These are phyloP conservation scores for Bubo bubo DNA, from an alignment of 2,113 vertebrate genomes.

Conservation along the genomic window DNA sequence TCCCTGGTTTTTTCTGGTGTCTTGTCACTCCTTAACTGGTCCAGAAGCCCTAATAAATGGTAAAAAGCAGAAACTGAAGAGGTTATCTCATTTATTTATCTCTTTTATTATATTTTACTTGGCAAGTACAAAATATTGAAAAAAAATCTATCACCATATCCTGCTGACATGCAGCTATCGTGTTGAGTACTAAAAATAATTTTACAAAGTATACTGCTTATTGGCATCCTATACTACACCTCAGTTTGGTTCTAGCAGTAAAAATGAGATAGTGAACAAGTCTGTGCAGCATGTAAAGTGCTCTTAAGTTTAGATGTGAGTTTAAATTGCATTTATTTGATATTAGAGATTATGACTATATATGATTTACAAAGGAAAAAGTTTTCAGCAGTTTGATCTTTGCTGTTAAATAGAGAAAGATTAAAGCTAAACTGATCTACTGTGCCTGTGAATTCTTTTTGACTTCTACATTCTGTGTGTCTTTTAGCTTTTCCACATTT, in stretches of 20 bases:
- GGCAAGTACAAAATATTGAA: not conserved
- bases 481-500: not conserved
- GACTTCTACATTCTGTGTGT: not conserved
- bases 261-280: not conserved
- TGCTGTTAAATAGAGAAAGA: not conserved
- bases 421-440: not conserved
- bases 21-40: not conserved
- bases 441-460: not conserved
- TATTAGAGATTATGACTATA: not conserved
- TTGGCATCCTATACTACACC: not conserved
- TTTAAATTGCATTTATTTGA: not conserved
- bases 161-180: not conserved
- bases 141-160: not conserved
- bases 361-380: not conserved
- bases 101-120: not conserved
- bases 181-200: not conserved
- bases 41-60: not conserved
- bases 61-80: not conserved
- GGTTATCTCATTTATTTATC: not conserved
- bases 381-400: not conserved
- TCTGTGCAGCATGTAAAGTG: not conserved
- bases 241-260: not conserved
- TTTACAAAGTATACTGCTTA: not conserved
- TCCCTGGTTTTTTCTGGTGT: slow-evolving; percentile 1
- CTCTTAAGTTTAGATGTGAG: not conserved